Conservation (phyloP, 1,140 invertebrate species). For the Hyphantria cunea region DNA sequence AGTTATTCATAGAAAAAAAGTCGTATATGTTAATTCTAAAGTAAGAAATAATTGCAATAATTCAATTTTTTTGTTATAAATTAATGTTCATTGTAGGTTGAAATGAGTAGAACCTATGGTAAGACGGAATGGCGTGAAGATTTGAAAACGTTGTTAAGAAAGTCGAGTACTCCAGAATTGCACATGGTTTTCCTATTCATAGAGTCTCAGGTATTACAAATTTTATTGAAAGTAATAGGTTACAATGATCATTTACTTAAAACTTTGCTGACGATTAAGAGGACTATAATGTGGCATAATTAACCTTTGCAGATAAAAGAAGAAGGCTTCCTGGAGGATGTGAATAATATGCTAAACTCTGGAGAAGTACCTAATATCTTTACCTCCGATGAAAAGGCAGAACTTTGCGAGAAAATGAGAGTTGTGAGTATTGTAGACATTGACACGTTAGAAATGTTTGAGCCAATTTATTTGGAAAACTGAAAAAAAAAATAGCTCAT, state of each 20-base stretch:
- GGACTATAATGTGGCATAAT: no score
- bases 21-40: no score
- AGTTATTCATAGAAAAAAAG: no score
- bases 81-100: conserved; percentile 83
- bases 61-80: no score
- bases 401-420: conserved; percentile 97
- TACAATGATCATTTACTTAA: no score
- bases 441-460: neutral
- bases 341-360: conserved; percentile 96
- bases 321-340: conserved; percentile 96
- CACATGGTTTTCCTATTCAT: conserved; percentile 96
- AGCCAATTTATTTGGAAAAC: no score
- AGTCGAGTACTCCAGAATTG: conserved; percentile 91
- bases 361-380: conserved; percentile 98
- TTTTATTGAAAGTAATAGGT: no score
- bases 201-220: conserved; percentile 88
- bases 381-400: conserved; percentile 92
- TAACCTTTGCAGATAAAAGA: conserved; percentile 91
- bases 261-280: no score
- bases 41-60: no score
- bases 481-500: no score
- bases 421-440: conserved; percentile 55
- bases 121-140: conserved; percentile 95
- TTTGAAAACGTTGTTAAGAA: conserved; percentile 90
- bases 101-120: conserved; percentile 94